Base-by-base conservation (phyloP, 2,797 vertebrate species). In the Ctenopoma multispine region DNA sequence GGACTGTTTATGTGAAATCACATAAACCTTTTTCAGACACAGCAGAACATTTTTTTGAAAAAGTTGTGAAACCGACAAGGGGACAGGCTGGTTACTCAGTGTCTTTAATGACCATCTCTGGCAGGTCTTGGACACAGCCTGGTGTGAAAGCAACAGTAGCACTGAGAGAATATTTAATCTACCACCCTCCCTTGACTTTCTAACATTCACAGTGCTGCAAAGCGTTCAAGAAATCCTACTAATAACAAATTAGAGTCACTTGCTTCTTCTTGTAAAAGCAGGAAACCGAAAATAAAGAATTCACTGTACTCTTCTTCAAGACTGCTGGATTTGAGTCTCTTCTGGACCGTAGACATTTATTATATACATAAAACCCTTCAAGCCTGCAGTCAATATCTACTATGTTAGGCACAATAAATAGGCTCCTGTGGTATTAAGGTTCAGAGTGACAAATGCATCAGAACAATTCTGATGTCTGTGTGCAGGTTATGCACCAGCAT, bases 341-440 rank as follows among this genome's bases (percentile, higher is more conserved):
- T 89, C 86, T 83, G 87, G 87, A 83, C 77, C 64, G 57, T 78
- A 76, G 69, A 85, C 71, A 83, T 85, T 77, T 79, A 88, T 66
- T 86, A 79, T 77, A 86, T 41, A 41, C 40, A 41, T 69, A 72
- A 88, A 89, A 90, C 58, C 87, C 82, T 86, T 86, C 86, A 87
- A 88, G 79, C 82, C 79, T 80, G 87, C 84, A 85, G 77, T 84
- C 77, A 40, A 75, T 64, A 86, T 89, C 78, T 85, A 86, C 84
- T 83, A 56, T 77, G 67, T 86, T 81, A 92, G 92, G 89, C 88
- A 90, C 90, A 84, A 83, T 86, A 82, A 92, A 87, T 85, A 91
- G 87, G 91, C 88, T 88, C 65, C 85, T 89, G 87, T 92, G 90
- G 89, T 89, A 82, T 93, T 90, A 90, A 93, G 92, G 91, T 88